These are phyloP conservation scores for Argya squamiceps DNA, from an alignment of 2,797 vertebrate genomes.

Conservation along the genomic window DNA sequence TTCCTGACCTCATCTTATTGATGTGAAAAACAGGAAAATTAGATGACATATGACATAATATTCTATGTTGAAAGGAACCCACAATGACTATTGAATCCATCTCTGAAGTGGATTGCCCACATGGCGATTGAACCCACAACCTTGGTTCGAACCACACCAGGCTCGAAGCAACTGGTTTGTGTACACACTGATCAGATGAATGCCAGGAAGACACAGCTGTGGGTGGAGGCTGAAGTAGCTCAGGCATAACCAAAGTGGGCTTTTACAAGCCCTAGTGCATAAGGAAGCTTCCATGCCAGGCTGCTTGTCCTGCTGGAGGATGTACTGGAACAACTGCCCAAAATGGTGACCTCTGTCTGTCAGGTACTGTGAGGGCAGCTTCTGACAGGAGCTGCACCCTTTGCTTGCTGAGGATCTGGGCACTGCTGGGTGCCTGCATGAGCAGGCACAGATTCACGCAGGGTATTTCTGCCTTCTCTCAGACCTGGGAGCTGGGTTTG, in stretches of 20 bases:
- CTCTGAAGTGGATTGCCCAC: not conserved
- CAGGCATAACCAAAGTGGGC: not conserved
- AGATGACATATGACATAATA: not conserved
- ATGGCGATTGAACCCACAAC: not conserved
- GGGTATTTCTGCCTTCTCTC: not conserved
- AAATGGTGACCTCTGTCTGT: not conserved
- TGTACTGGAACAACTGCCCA: not conserved
- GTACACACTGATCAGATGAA: not conserved
- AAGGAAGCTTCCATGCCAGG: not conserved
- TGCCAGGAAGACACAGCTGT: not conserved
- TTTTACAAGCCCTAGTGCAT: not conserved
- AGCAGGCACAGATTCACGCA: accelerated
- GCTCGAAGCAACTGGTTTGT: not conserved
- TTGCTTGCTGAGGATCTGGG: accelerated
- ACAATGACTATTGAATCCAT: not conserved
- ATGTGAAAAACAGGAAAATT: not conserved
- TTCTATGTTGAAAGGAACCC: not conserved
- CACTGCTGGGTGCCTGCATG: not conserved
- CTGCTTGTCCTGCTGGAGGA: not conserved
- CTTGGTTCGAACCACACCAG: not conserved
- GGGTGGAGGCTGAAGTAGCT: not conserved
- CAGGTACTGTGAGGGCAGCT: not conserved
- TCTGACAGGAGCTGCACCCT: not conserved
- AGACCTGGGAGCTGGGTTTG: not conserved
- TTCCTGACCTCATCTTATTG: not conserved